phyloP scores from a whole-genome alignment of 35 echinoderm and acorn worm genomes.

The Stichopus chloronotus region DNA sequence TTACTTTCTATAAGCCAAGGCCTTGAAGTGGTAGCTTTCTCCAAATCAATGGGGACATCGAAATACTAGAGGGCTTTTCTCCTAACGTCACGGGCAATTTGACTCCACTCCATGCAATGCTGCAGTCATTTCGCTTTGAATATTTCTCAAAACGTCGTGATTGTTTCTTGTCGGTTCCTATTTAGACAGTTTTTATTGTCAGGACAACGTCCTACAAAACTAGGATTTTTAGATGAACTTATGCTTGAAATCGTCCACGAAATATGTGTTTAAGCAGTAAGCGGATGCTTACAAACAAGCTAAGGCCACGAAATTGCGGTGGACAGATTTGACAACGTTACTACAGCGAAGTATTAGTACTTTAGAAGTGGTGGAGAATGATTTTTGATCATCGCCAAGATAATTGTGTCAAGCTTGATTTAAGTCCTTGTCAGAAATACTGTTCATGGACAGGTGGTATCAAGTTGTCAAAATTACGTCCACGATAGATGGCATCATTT shows the following conservation, averaged over 20 bases:
- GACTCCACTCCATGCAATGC: constrained; percentile 41
- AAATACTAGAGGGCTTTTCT: constrained; percentile 13
- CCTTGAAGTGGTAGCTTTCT: constrained; percentile 35
- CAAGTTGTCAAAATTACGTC: no score
- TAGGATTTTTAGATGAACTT: neutral
- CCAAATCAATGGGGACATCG: constrained; percentile 29
- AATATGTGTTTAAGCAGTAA: neutral
- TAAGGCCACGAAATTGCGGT: neutral
- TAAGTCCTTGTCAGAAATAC: no score
- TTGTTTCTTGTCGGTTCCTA: neutral
- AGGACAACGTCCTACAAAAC: constrained; percentile 10
- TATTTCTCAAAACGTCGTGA: neutral
- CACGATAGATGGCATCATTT: neutral
- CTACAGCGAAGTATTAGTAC: no score
- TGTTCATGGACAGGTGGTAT: no score
- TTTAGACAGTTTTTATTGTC: neutral
- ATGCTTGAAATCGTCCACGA: neutral
- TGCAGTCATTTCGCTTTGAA: constrained; percentile 30
- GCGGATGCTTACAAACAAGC: neutral
- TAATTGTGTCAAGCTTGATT: no score
- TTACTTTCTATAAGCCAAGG: neutral
- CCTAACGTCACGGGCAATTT: constrained; percentile 37
- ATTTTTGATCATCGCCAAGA: no score
- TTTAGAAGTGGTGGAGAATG: no score
- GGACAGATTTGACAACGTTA: neutral